These are phyloP conservation scores for Strigamia maritima DNA, from an alignment of 2,888 invertebrate species.

Conservation along the genomic window DNA sequence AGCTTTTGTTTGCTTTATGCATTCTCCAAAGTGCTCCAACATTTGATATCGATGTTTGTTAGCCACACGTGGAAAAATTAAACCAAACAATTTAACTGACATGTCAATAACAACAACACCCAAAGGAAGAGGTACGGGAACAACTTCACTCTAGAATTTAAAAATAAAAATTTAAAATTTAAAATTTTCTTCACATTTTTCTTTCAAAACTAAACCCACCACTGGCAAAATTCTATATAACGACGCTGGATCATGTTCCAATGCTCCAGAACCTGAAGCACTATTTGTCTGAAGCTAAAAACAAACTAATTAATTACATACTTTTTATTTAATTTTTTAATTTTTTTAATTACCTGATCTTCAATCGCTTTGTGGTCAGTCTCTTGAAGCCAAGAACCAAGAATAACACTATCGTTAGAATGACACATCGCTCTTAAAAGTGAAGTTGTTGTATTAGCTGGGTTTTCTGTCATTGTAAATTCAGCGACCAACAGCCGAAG, in stretches of 20 bases:
- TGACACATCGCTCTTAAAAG: constrained; percentile 77
- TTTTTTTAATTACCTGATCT: constrained; percentile 72
- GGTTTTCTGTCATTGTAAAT: constrained; percentile 89
- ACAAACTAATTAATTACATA: constrained; percentile 37
- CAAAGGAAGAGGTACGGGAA: constrained; percentile 79
- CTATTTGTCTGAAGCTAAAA: constrained; percentile 84
- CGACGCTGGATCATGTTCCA: constrained; percentile 94
- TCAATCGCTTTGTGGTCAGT: constrained; percentile 95
- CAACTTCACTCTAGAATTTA: constrained; percentile 59
- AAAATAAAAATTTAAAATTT: constrained; percentile 19
- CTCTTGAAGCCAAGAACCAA: constrained; percentile 93
- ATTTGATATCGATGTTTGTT: constrained; percentile 96
- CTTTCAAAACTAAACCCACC: constrained; percentile 52
- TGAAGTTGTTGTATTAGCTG: constrained; percentile 85
- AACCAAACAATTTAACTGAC: constrained; percentile 86
- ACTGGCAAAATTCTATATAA: constrained; percentile 69
- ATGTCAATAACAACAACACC: constrained; percentile 96
- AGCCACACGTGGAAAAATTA: constrained; percentile 89
- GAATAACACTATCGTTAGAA: constrained; percentile 82
- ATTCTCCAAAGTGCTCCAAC: constrained; percentile 81
- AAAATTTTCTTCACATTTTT: neutral
- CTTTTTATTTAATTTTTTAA: neutral
- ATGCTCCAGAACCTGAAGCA: constrained; percentile 90
- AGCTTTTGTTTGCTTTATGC: constrained; percentile 69
- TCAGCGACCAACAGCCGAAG: constrained; percentile 87